A percentile compares a stretch with the other conserved stretches of the same genome.
Conservation (phyloP, 2,888 invertebrate genomes). For the Suillia variegata region DNA sequence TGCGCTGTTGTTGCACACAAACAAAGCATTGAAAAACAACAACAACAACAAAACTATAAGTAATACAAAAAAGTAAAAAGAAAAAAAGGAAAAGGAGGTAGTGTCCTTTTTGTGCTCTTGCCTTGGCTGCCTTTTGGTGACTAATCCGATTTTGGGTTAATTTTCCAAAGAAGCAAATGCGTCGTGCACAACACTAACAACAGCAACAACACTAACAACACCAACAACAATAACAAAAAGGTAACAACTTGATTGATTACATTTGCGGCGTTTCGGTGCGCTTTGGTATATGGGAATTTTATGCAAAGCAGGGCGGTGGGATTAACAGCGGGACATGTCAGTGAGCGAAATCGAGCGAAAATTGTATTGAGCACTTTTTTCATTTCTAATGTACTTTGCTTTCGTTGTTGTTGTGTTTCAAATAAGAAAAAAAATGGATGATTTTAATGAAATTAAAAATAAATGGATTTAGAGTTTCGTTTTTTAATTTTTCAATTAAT, state of each 20-base stretch:
- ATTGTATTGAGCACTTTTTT: too few species aligned
- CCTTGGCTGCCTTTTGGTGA: too few species aligned
- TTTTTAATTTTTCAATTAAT: too few species aligned
- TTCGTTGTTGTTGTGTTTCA: too few species aligned
- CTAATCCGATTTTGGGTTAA: conserved; percentile 7
- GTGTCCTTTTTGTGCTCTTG: background rate
- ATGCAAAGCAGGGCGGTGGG: background rate
- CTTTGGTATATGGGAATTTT: background rate
- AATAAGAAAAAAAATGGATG: too few species aligned
- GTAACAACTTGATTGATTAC: conserved; percentile 5
- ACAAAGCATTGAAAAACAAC: too few species aligned
- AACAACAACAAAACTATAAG: background rate
- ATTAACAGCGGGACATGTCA: background rate
- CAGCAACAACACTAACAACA: too few species aligned
- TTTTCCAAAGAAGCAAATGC: background rate
- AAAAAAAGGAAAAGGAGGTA: background rate
- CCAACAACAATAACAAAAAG: background rate
- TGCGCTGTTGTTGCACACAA: background rate
- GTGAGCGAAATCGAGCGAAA: background rate
- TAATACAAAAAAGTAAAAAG: background rate
- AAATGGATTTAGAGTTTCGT: too few species aligned
- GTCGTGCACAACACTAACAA: background rate
- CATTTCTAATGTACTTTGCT: too few species aligned
- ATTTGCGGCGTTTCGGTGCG: background rate
- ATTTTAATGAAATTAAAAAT: too few species aligned